Base-by-base conservation (phyloP, 2,888 invertebrate genomes). In the Melanophora roralis region DNA sequence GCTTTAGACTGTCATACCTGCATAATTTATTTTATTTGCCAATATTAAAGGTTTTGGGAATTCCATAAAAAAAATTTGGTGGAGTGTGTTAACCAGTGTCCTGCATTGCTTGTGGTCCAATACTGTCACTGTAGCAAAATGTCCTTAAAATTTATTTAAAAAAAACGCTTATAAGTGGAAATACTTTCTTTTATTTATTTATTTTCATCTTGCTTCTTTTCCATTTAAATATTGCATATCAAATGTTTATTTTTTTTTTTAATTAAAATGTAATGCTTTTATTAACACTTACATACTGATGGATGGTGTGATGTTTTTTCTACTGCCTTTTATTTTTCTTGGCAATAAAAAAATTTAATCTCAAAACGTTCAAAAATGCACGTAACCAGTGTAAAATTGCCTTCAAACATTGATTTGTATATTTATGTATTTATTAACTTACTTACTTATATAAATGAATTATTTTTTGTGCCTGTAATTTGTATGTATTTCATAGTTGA, bases 281-380 rank as follows among this genome's bases (percentile, higher is more conserved):
- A 16, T 1, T 23, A 36, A 53, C 51, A 23, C 62, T 72, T 43
- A 1, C 16, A 72, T 16, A 21, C 43, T 40, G n/a, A 36, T n/a
- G 12, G 9, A 45, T 69, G 8, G 16, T 16, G 23, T 38, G 57
- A 57, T 47, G 12, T 36, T 68, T 57, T 23, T 51, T 1, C n/a
- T n/a, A 16, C 6, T n/a, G 2, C n/a, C 19, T 38, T 9, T 40
- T 14, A 19, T 4, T 11, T 3, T 27, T 19, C 32, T 7, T 12
- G 47, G 38, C 1, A 19, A 19, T n/a, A 2, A 21, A 12, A 14
- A 73, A 60, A 53, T 49, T 14, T 21, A 38, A 68, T 67, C 62
- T 47, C 53, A 43, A 72, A 62, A 80, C 80, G 80, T 72, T 80
- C 36, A 19, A 34, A 57, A 75, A 55, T 72, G 79, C 79, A 80